phyloP scores from a whole-genome alignment of 2,888 invertebrate species.

The Prosopocoilus inquinatus region DNA sequence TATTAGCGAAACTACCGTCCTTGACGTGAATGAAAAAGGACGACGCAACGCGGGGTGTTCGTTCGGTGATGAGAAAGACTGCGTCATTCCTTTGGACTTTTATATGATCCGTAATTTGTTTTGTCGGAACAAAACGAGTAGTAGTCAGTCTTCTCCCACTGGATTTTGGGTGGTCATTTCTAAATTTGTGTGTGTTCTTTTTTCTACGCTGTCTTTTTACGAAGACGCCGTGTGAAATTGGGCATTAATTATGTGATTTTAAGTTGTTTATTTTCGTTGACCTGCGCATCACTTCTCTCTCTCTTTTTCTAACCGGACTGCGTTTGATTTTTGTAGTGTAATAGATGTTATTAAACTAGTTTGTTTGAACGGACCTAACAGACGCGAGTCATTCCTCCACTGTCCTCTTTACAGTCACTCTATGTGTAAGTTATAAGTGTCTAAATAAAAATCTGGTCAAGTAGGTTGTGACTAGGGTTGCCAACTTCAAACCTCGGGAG shows the following conservation, averaged over 20 bases:
- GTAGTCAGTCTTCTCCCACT: conserved; percentile 2
- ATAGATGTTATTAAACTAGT: conserved; percentile 22
- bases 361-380: too few species aligned
- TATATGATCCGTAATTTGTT: conserved; percentile 29
- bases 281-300: neutral
- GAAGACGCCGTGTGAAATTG: conserved; percentile 37
- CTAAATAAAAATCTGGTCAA: too few species aligned
- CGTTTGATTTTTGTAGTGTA: conserved; percentile 20
- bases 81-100: conserved; percentile 2
- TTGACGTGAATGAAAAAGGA: too few species aligned
- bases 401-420: too few species aligned
- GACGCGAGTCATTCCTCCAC: too few species aligned
- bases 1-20: conserved; percentile 2
- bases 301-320: neutral
- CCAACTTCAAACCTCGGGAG: too few species aligned
- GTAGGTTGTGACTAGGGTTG: too few species aligned
- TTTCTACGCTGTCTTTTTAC: conserved; percentile 27
- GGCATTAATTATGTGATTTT: conserved; percentile 34
- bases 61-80: too few species aligned
- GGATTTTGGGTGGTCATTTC: conserved; percentile 15
- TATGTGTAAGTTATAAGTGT: too few species aligned
- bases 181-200: conserved; percentile 24
- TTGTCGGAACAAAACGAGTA: conserved; percentile 26
- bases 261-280: conserved; percentile 21
- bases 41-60: too few species aligned